Conservation (phyloP, 2,113 vertebrate genomes). For the Dicerorhinus sumatrensis region DNA sequence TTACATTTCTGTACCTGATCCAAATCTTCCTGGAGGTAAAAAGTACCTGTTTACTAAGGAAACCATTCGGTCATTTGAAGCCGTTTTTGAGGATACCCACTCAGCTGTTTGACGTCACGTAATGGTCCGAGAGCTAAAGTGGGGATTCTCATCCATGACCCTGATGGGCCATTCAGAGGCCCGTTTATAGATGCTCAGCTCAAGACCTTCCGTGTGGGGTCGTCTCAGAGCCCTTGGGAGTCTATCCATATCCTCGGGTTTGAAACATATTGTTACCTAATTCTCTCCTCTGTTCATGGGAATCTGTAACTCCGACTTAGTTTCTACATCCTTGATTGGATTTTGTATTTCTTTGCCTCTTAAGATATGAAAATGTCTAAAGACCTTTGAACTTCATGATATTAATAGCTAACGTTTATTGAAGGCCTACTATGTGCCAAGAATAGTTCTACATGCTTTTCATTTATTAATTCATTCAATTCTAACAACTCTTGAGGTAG, state of each 20-base stretch:
- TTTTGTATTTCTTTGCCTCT: slow-evolving; percentile 25
- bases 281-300: neutral
- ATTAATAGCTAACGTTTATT: neutral
- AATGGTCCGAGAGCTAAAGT: too few species aligned
- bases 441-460: neutral
- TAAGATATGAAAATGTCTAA: neutral
- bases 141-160: neutral
- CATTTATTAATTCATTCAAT: neutral
- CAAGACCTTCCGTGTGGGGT: neutral
- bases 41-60: neutral
- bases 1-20: neutral
- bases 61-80: neutral
- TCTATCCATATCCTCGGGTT: neutral
- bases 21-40: neutral
- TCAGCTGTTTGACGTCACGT: neutral
- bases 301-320: neutral
- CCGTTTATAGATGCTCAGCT: neutral
- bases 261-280: neutral
- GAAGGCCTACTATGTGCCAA: neutral
- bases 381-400: neutral
- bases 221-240: neutral
- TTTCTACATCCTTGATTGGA: neutral
- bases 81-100: neutral
- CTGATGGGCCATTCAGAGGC: neutral
- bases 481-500: neutral